Evolutionary conservation across 2,888 invertebrate genomes (phyloP).

Genomic region (Trichacis sp.): DNA sequence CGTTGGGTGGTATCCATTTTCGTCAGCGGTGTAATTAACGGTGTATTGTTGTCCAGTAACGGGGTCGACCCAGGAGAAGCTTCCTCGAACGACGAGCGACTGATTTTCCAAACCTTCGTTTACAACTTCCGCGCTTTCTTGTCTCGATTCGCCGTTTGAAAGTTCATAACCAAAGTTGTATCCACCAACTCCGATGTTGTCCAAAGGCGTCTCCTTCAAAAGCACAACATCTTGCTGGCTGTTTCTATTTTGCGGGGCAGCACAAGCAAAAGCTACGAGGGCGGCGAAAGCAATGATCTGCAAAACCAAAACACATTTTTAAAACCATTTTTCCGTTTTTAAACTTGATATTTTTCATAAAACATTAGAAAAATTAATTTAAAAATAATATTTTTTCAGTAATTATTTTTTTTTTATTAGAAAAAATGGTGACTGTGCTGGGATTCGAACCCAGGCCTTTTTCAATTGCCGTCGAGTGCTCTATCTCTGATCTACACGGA

Average conservation of each 20-base stretch:
- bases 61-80: constrained; percentile 53
- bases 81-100: constrained; percentile 50
- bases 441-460: too few species aligned
- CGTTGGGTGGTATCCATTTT: constrained; percentile 54
- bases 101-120: constrained; percentile 45
- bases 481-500: too few species aligned
- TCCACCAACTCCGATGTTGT: constrained; percentile 41
- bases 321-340: too few species aligned
- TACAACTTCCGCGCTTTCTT: constrained; percentile 51
- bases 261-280: constrained; percentile 41
- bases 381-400: too few species aligned
- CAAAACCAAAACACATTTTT: too few species aligned
- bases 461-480: too few species aligned
- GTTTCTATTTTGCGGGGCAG: constrained; percentile 40
- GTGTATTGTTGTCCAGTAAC: constrained; percentile 46
- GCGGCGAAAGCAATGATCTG: constrained; percentile 43
- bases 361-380: too few species aligned
- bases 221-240: constrained; percentile 23
- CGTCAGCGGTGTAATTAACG: constrained; percentile 54
- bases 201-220: constrained; percentile 22
- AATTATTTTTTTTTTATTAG: too few species aligned
- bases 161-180: constrained; percentile 40
- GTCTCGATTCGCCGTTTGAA: constrained; percentile 41
- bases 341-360: too few species aligned
- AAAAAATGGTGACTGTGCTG: too few species aligned